Evolutionary conservation across 2,797 vertebrate genomes (phyloP).

Genomic region (Gephyroberyx darwinii): DNA sequence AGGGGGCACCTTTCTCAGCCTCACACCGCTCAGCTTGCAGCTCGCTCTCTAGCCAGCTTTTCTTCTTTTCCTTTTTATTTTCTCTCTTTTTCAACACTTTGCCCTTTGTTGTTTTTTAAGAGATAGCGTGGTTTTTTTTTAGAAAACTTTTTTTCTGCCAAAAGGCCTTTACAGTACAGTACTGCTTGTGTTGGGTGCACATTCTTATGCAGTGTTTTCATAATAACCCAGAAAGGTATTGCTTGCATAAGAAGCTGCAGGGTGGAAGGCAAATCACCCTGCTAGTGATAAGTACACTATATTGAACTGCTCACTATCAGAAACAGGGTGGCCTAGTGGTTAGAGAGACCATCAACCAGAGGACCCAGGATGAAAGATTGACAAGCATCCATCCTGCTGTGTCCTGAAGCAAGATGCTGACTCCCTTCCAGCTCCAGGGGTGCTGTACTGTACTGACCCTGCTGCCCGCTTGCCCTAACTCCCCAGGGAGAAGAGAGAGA

Average conservation of each 20-base stretch:
- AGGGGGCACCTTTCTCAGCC: slow-evolving; percentile 83
- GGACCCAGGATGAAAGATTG: neutral
- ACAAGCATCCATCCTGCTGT: neutral
- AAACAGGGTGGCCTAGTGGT: no score
- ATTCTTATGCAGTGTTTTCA: neutral
- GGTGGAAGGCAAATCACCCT: neutral
- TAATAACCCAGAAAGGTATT: neutral
- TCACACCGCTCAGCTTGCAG: slow-evolving; percentile 71
- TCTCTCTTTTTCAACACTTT: slow-evolving; percentile 24
- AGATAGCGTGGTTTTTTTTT: slow-evolving; percentile 53
- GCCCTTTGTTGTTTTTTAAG: slow-evolving; percentile 64
- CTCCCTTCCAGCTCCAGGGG: neutral
- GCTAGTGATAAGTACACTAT: neutral
- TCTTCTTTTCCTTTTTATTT: slow-evolving; percentile 64
- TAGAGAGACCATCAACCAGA: no score
- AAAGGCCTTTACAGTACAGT: slow-evolving; percentile 22
- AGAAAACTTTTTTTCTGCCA: slow-evolving; percentile 46
- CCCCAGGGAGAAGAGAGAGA: no score
- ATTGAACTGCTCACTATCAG: neutral
- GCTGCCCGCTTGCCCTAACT: no score
- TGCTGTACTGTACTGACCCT: neutral
- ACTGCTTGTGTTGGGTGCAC: neutral
- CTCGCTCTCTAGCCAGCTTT: slow-evolving; percentile 64
- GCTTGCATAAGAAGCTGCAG: neutral
- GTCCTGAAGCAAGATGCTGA: neutral